Evolutionary conservation across 2,888 invertebrate genomes (phyloP), one percentile per base, ranked within the genome.

Genomic region (Slavum lentiscoides): DNA sequence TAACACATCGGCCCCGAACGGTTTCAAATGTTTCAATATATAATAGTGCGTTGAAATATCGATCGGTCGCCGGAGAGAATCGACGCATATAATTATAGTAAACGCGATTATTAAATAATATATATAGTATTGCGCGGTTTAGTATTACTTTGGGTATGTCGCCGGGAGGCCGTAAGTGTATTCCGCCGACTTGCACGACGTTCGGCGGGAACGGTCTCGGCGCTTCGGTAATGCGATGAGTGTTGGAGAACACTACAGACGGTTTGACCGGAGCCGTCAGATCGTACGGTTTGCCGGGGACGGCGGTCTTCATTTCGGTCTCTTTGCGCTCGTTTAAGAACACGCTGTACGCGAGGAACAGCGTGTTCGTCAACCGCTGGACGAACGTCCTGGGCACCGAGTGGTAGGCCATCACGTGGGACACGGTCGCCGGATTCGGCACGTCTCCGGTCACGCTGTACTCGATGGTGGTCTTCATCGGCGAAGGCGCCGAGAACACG

Each of bases 401-500:
- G 43, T 73, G 59, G 37, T 55, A 23, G 19, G 62, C 62, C 23
- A 62, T 74, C 19, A 74, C 19, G 19, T 74, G 61, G 1, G 76
- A 76, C 15, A 68, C 30, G 19, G n/a, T 11, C 8, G 68, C 61
- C 30, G 68, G 68, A 15, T 76, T 76, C 23, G 76, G 68, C 15
- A 30, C 17, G 49, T 76, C 59, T n/a, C 76, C 76, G 23, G 59
- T 37, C 11, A 30, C 0, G 19, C 5, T 8, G 15, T 67, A 39
- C n/a, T 76, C 76, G 13, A 15, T 11, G n/a, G 68, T 23, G 19
- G 76, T 68, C 15, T 58, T 61, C 61, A 59, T 49, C n/a, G 61
- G 68, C 21, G 76, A 76, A 5, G 76, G 76, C 2, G 67, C n/a
- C 0, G 67, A 43, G 21, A 59, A 68, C n/a, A 76, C 61, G 49